These are phyloP conservation scores for Crocuta crocuta DNA, from an alignment of 2,113 vertebrate genomes.

Conservation along the genomic window DNA sequence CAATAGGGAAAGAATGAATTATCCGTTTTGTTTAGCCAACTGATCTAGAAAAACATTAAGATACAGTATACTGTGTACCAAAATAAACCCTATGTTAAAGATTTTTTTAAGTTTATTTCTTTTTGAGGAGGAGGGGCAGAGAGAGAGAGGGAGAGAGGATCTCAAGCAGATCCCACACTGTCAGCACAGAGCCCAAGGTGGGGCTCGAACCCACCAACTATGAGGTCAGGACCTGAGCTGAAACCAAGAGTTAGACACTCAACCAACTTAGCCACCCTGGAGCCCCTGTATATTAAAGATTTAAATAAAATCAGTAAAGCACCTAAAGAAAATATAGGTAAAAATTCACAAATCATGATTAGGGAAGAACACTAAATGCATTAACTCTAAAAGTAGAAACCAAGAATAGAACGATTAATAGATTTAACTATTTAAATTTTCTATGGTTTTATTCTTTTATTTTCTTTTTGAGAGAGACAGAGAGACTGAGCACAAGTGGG, in stretches of 20 bases:
- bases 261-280: too few relatives aligned
- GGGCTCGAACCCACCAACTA: too few relatives aligned
- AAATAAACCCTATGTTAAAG: neutral
- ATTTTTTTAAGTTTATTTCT: too few relatives aligned
- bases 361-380: neutral
- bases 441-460: too few relatives aligned
- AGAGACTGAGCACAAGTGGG: too few relatives aligned
- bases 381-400: neutral
- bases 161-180: too few relatives aligned
- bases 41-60: neutral
- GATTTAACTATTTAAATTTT: neutral
- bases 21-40: conserved; percentile 27
- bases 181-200: too few relatives aligned
- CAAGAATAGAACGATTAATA: neutral
- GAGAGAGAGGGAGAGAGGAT: too few relatives aligned
- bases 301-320: conserved; percentile 39
- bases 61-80: neutral
- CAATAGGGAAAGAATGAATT: conserved; percentile 28
- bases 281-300: neutral
- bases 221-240: too few relatives aligned
- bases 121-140: too few relatives aligned
- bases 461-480: too few relatives aligned
- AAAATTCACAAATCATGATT: neutral
- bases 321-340: conserved; percentile 17
- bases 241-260: too few relatives aligned